These are phyloP conservation scores for Pelecanus crispus DNA, from an alignment of 2,113 vertebrate species.

Conservation along the genomic window DNA sequence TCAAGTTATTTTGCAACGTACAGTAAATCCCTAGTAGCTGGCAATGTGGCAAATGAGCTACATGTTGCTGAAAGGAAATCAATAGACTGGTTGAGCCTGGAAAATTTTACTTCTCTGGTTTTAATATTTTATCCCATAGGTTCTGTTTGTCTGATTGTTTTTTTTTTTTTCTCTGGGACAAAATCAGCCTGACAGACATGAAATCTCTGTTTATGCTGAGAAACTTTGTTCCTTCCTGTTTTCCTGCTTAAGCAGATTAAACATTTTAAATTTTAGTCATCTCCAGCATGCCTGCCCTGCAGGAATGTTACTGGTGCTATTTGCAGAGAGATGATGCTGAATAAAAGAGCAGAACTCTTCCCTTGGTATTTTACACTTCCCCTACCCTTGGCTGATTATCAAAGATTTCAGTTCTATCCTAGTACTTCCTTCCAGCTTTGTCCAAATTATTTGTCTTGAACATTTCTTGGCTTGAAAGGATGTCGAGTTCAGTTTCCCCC, in stretches of 20 bases:
- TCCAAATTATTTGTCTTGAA: conserved; percentile 30
- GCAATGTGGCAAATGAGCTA: neutral
- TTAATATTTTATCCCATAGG: neutral
- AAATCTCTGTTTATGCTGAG: neutral
- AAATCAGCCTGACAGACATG: neutral
- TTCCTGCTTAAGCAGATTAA: conserved; percentile 13
- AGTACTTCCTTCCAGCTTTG: neutral
- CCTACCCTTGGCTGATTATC: conserved; percentile 10
- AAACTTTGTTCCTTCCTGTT: conserved; percentile 13
- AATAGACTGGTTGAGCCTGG: neutral
- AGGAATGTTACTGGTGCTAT: conserved; percentile 18
- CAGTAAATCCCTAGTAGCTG: neutral
- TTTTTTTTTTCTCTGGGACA: neutral
- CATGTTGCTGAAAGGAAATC: neutral
- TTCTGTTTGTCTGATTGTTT: neutral
- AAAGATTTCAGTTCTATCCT: conserved; percentile 6
- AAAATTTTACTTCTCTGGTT: neutral
- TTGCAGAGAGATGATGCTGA: conserved; percentile 23
- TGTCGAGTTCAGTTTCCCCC: neutral
- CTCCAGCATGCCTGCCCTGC: neutral
- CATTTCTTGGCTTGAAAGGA: neutral
- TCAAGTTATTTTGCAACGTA: neutral
- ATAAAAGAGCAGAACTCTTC: conserved; percentile 14
- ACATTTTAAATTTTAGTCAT: neutral
- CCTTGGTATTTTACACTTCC: conserved; percentile 20